Percentiles rank a stretch among this genome's conserved stretches.
These are phyloP conservation scores for Phodopus roborovskii DNA, from an alignment of 2,113 vertebrate species.

Conservation along the genomic window DNA sequence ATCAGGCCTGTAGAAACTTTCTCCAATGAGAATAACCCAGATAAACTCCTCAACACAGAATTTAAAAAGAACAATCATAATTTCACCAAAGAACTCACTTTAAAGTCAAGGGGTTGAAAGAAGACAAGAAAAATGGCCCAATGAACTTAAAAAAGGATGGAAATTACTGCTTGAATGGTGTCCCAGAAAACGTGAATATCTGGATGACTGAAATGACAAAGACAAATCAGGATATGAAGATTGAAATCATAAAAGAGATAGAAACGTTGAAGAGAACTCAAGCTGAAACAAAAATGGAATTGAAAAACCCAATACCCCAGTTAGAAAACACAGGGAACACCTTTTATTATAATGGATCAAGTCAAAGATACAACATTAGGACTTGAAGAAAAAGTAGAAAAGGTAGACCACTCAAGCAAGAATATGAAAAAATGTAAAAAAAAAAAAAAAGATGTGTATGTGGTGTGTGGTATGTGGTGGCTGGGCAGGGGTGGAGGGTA, in stretches of 20 bases:
- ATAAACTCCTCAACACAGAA: neutral
- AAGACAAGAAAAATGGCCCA: neutral
- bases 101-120: neutral
- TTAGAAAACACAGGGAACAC: neutral
- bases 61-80: neutral
- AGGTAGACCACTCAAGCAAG: neutral
- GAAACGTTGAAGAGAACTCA: neutral
- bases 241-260: neutral
- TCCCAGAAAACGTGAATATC: neutral
- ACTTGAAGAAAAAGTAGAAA: neutral
- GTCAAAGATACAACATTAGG: neutral
- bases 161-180: neutral
- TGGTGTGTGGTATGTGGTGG: too few relatives aligned
- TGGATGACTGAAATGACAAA: neutral
- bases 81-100: neutral
- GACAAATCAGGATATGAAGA: neutral
- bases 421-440: neutral
- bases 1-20: neutral
- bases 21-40: neutral
- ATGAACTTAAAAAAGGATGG: neutral
- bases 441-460: neutral
- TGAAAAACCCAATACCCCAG: neutral
- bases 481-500: too few relatives aligned
- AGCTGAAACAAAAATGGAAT: neutral
- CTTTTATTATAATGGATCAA: neutral